These are phyloP conservation scores for Petrocephalus zakoni DNA, from an alignment of 2,113 vertebrate genomes.

Conservation along the genomic window DNA sequence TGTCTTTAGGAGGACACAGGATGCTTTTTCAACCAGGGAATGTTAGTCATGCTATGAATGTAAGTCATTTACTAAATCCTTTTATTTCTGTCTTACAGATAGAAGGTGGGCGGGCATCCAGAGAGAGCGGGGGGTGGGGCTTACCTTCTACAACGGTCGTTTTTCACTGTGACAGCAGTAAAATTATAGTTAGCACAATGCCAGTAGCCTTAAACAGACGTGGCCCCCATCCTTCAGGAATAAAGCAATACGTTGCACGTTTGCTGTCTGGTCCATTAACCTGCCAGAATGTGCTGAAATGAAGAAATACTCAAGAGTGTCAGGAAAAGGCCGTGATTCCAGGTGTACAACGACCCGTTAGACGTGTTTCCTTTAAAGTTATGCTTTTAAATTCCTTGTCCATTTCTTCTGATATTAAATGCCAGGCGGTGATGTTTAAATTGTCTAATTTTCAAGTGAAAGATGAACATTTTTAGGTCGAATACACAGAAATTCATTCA, in stretches of 20 bases:
- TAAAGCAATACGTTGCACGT: background rate
- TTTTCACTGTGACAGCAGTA: slow-evolving; percentile 15
- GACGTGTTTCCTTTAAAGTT: background rate
- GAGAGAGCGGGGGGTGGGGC: background rate
- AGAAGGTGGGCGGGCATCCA: slow-evolving; percentile 10
- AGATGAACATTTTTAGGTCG: background rate
- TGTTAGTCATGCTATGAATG: background rate
- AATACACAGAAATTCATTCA: background rate
- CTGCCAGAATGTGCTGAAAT: background rate
- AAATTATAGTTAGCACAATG: background rate
- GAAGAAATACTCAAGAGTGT: background rate
- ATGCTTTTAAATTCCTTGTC: background rate
- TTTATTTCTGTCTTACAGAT: slow-evolving; percentile 14
- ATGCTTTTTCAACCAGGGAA: background rate
- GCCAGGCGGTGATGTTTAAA: background rate
- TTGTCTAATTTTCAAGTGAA: background rate
- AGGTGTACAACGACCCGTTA: background rate
- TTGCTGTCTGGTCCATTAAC: background rate
- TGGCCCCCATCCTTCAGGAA: background rate
- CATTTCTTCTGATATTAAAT: background rate
- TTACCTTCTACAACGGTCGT: background rate
- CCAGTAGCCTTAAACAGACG: background rate
- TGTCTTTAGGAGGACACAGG: background rate
- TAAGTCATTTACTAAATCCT: slow-evolving; percentile 17
- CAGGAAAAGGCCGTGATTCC: background rate